These are phyloP conservation scores for Parapristionchus giblindavisi DNA, from an alignment of 2,888 invertebrate species.

Conservation along the genomic window DNA sequence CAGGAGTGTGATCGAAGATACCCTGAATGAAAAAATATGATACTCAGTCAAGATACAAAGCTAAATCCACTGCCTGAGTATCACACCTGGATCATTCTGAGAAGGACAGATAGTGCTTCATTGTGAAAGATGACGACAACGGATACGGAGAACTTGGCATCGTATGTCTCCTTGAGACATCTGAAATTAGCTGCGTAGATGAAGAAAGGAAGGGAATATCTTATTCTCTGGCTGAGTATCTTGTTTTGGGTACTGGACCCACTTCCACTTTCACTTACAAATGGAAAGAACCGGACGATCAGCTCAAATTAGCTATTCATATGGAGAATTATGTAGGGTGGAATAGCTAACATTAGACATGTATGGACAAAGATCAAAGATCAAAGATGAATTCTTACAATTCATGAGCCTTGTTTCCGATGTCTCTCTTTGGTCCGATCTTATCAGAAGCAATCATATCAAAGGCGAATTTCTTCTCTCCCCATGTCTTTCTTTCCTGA, in stretches of 20 bases:
- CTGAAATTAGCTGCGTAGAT: slow-evolving; percentile 45
- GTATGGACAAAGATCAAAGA: not conserved
- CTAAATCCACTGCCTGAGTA: too few relatives aligned
- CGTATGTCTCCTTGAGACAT: slow-evolving; percentile 55
- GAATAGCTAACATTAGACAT: not conserved
- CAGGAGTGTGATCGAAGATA: slow-evolving; percentile 57
- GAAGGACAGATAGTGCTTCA: slow-evolving; percentile 94
- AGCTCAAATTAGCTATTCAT: too few relatives aligned
- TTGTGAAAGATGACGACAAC: slow-evolving; percentile 99
- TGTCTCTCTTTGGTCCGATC: slow-evolving; percentile 81
- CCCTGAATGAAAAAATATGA: slow-evolving; percentile 39
- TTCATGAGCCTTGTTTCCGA: slow-evolving; percentile 88
- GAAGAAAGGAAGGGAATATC: not conserved
- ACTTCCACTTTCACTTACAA: too few relatives aligned
- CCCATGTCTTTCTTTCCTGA: slow-evolving; percentile 70
- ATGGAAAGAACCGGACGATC: too few relatives aligned
- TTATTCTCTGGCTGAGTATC: not conserved
- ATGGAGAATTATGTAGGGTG: not conserved
- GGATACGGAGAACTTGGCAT: slow-evolving; percentile 57
- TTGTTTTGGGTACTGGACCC: too few relatives aligned
- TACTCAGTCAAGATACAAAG: not conserved
- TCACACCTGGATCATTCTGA: slow-evolving; percentile 74
- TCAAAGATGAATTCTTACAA: slow-evolving; percentile 74
- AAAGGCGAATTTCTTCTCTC: slow-evolving; percentile 87
- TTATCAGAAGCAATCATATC: slow-evolving; percentile 89